These are phyloP conservation scores for Brachystomella parvula DNA, from an alignment of 1,140 invertebrate genomes.

Conservation along the genomic window DNA sequence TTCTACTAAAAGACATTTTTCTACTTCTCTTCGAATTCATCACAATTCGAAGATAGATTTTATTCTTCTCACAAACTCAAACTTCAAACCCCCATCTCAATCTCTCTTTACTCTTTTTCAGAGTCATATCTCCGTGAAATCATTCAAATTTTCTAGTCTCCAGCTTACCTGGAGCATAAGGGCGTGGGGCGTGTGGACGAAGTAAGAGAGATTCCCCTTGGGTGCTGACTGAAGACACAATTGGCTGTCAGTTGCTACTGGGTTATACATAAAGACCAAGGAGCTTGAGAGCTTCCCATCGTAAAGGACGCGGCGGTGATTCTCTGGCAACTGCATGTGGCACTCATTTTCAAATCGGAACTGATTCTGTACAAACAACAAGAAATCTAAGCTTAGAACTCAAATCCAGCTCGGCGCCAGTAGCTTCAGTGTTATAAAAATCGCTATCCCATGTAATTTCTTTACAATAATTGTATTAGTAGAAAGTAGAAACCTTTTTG, in stretches of 20 bases:
- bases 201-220: constrained; percentile 92
- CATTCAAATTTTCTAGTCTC: constrained; percentile 18
- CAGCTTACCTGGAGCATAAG: constrained; percentile 86
- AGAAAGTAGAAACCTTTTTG: background rate
- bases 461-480: too few species aligned
- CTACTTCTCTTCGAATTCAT: too few species aligned
- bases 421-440: background rate
- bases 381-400: background rate
- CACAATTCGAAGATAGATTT: too few species aligned
- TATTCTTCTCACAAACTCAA: too few species aligned
- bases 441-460: too few species aligned
- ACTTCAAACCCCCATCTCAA: too few species aligned
- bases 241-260: constrained; percentile 95
- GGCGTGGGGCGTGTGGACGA: constrained; percentile 97
- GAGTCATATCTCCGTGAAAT: background rate
- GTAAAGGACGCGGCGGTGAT: constrained; percentile 75
- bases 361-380: constrained; percentile 67
- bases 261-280: constrained; percentile 99
- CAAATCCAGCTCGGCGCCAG: background rate
- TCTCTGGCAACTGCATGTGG: constrained; percentile 73
- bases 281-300: constrained; percentile 93
- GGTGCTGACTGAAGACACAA: constrained; percentile 94
- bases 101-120: background rate
- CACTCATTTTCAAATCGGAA: constrained; percentile 98
- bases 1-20: too few species aligned